Conservation (phyloP, 2,113 vertebrate genomes). For the Rhea americana region DNA sequence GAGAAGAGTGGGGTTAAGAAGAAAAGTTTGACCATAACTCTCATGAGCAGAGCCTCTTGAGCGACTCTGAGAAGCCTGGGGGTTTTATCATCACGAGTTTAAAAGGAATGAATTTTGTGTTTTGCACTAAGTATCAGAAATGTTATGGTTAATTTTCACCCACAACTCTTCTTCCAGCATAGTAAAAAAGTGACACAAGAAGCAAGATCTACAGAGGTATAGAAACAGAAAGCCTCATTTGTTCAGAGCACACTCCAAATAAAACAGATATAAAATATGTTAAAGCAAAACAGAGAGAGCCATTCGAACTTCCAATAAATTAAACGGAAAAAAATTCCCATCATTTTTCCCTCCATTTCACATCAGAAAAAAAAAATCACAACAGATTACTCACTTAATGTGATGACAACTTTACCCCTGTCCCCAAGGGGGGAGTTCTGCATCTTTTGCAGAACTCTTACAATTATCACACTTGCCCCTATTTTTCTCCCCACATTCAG, state of each 20-base stretch:
- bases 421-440: conserved; percentile 27
- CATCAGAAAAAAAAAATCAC: conserved; percentile 63
- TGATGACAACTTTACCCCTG: conserved; percentile 34
- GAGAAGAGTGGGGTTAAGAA: not conserved
- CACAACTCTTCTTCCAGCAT: not conserved
- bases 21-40: not conserved
- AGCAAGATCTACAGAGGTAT: not conserved
- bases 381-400: conserved; percentile 48
- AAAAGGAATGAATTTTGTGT: not conserved
- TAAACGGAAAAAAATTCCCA: not conserved
- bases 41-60: not conserved
- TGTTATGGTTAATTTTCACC: not conserved
- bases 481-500: not conserved
- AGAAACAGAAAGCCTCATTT: not conserved
- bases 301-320: conserved; percentile 51
- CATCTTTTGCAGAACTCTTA: conserved; percentile 25
- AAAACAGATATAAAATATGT: conserved; percentile 18
- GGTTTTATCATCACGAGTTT: not conserved
- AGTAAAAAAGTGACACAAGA: not conserved
- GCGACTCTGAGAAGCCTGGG: not conserved
- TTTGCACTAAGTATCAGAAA: not conserved
- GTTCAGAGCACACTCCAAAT: not conserved
- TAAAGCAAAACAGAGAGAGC: conserved; percentile 30
- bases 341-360: conserved; percentile 55
- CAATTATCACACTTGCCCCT: conserved; percentile 35